Evolutionary conservation across 1,140 invertebrate species (phyloP).

Genomic region (Brachionus asplanchnoidis): DNA sequence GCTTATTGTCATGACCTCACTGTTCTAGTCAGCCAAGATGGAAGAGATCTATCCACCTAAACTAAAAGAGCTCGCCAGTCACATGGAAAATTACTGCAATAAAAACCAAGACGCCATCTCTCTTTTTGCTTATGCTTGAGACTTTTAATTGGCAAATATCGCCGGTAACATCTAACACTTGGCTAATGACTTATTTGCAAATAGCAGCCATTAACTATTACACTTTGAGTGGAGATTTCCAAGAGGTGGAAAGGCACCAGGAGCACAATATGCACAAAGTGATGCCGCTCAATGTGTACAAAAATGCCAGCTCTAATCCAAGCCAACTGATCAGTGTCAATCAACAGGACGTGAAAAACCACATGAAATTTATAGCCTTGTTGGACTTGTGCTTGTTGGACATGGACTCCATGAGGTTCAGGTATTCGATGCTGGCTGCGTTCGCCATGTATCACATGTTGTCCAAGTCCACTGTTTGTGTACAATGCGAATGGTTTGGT

Average conservation of each 20-base stretch:
- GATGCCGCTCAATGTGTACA: slow-evolving; percentile 35
- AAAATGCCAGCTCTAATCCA: neutral
- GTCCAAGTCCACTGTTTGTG: neutral
- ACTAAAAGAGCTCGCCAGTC: slow-evolving; percentile 85
- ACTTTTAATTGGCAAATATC: slow-evolving; percentile 79
- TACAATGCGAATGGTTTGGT: neutral
- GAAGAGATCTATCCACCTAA: slow-evolving; percentile 99
- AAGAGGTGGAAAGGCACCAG: neutral
- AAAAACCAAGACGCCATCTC: neutral
- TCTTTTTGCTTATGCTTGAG: slow-evolving; percentile 51
- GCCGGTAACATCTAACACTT: slow-evolving; percentile 81
- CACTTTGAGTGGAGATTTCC: neutral
- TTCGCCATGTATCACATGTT: slow-evolving; percentile 74
- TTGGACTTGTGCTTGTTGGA: slow-evolving; percentile 81
- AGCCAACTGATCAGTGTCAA: neutral
- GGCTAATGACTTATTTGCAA: slow-evolving; percentile 89
- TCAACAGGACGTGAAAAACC: slow-evolving; percentile 7
- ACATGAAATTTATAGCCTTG: slow-evolving; percentile 52
- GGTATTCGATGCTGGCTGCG: slow-evolving; percentile 78
- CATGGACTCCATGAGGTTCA: slow-evolving; percentile 71
- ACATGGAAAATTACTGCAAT: slow-evolving; percentile 64
- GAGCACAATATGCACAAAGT: slow-evolving; percentile 31
- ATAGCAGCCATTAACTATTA: slow-evolving; percentile 55
- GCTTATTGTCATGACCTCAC: slow-evolving; percentile 83
- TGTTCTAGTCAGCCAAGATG: slow-evolving; percentile 91